A percentile compares a stretch with the other conserved stretches of the same genome.
Conservation (phyloP, 2,113 vertebrate genomes). For the Peromyscus californicus region DNA sequence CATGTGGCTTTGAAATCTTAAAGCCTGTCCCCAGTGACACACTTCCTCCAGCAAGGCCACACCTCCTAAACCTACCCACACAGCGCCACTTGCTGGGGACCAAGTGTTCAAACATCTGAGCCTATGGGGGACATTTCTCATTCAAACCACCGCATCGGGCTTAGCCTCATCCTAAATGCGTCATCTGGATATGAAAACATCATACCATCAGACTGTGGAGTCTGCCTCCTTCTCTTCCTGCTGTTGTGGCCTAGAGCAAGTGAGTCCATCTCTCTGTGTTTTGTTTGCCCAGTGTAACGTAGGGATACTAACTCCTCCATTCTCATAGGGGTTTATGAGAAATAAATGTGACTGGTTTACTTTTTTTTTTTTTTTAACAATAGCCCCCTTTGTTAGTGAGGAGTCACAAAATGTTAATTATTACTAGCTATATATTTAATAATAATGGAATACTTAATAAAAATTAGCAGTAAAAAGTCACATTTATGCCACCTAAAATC, state of each 20-base stretch:
- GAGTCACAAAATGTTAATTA: not conserved
- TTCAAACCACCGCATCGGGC: not conserved
- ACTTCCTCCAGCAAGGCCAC: not conserved
- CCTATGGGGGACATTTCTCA: not conserved
- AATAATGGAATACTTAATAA: slow-evolving; percentile 29
- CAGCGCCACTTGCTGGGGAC: not conserved
- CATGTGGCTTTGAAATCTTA: not conserved
- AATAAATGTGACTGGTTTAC: too few species aligned
- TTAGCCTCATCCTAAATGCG: not conserved
- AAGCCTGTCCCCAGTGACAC: not conserved
- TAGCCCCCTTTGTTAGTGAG: not conserved
- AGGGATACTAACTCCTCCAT: not conserved
- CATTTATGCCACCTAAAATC: slow-evolving; percentile 5
- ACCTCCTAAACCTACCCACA: not conserved
- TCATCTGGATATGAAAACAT: not conserved
- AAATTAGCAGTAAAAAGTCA: not conserved
- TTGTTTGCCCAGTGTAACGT: not conserved
- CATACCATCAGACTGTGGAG: not conserved
- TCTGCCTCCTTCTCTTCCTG: not conserved
- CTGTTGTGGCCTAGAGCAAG: not conserved
- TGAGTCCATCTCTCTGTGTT: not conserved
- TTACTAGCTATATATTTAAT: not conserved
- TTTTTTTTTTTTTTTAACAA: accelerated
- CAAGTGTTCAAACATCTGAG: not conserved
- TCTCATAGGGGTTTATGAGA: not conserved